Percentiles rank a stretch among this genome's conserved stretches.
These are phyloP conservation scores for Chiridota heheva DNA, from an alignment of 35 echinoderm and acorn worm species.

Conservation along the genomic window DNA sequence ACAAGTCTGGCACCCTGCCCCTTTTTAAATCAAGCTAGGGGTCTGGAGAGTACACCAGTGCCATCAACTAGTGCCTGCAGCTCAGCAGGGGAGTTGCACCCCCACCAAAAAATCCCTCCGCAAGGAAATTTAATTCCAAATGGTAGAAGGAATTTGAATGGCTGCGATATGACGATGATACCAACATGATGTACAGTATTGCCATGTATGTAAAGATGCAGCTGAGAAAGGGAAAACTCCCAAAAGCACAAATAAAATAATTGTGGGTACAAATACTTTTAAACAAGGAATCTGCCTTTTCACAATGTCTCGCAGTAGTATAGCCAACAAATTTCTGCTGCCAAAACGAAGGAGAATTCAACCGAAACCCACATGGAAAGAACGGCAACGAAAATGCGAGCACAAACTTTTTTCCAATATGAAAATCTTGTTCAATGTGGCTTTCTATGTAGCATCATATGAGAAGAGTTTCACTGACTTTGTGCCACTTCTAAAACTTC, in stretches of 20 bases:
- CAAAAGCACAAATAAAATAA: not conserved
- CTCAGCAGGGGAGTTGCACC: no score
- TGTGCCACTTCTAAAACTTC: not conserved
- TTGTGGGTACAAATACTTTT: not conserved
- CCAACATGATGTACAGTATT: conserved; percentile 3
- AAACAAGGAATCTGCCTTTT: not conserved
- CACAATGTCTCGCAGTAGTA: not conserved
- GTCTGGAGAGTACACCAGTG: no score
- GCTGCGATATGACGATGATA: not conserved
- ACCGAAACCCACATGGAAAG: not conserved
- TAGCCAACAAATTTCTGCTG: not conserved
- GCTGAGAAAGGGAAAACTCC: not conserved
- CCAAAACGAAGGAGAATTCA: conserved; percentile 4
- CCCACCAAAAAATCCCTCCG: not conserved
- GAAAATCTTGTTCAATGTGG: not conserved
- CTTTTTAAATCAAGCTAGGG: no score
- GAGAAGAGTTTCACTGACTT: conserved; percentile 5
- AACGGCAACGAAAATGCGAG: conserved; percentile 12
- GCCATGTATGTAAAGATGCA: not conserved
- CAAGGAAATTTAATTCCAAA: conserved; percentile 24
- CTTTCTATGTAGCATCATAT: conserved; percentile 8
- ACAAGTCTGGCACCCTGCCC: no score
- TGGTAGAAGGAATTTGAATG: conserved; percentile 12
- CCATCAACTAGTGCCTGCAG: no score
- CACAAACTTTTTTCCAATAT: not conserved